A percentile compares a stretch with the other conserved stretches of the same genome.
phyloP scores from a whole-genome alignment of 2,797 vertebrate genomes.

The Poeciliopsis gracilis region DNA sequence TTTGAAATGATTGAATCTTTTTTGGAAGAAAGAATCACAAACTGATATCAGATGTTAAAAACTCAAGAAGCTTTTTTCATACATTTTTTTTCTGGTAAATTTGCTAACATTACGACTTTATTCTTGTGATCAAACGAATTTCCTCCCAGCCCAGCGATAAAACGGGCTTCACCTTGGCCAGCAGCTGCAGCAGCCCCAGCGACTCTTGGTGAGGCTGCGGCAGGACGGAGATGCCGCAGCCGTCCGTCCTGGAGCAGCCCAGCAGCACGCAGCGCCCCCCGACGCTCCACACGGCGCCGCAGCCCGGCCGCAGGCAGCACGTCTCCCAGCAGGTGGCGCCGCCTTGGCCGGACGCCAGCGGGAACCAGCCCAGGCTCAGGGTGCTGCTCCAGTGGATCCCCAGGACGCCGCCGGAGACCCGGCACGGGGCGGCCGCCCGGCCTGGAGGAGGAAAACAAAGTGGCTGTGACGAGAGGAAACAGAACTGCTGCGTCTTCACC shows the following conservation, averaged over 20 bases:
- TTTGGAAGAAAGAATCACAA: too few relatives aligned
- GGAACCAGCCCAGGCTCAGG: conserved; percentile 76
- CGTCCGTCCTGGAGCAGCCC: conserved; percentile 75
- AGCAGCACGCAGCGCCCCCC: conserved; percentile 89
- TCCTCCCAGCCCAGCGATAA: too few relatives aligned
- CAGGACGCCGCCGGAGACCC: conserved; percentile 79
- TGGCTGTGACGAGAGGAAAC: too few relatives aligned
- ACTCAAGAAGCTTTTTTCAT: too few relatives aligned
- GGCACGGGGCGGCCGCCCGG: conserved; percentile 72
- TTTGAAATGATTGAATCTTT: too few relatives aligned
- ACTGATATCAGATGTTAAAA: too few relatives aligned
- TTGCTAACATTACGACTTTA: too few relatives aligned
- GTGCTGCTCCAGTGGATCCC: conserved; percentile 81
- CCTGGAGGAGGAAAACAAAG: conserved; percentile 34
- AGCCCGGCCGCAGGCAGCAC: conserved; percentile 88
- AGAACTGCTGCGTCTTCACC: too few relatives aligned
- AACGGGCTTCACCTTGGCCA: conserved; percentile 65
- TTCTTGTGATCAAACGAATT: too few relatives aligned
- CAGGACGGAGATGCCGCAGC: conserved; percentile 76
- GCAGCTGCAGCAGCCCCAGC: conserved; percentile 66
- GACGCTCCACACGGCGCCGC: conserved; percentile 90
- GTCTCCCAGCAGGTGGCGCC: conserved; percentile 80
- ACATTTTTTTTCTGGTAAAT: too few relatives aligned
- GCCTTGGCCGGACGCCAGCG: conserved; percentile 69
- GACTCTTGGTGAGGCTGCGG: too few relatives aligned